These are phyloP conservation scores for Antennarius maculatus DNA, from an alignment of 2,797 vertebrate species.

Conservation along the genomic window DNA sequence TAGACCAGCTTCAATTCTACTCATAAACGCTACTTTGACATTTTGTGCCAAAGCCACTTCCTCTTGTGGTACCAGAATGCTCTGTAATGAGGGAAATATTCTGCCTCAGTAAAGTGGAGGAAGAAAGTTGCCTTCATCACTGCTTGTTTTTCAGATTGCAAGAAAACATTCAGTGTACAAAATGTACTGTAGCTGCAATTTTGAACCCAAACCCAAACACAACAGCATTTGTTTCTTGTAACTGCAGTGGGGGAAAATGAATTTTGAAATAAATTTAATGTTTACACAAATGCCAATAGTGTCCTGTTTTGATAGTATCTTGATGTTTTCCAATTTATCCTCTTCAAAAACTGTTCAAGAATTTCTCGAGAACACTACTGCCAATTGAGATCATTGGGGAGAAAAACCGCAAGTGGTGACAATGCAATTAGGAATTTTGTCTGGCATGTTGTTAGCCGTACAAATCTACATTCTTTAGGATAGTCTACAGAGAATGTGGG, in stretches of 20 bases:
- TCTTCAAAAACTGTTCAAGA: conserved; percentile 42
- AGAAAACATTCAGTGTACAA: conserved; percentile 56
- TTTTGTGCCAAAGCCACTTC: conserved; percentile 78
- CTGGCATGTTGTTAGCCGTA: conserved; percentile 71
- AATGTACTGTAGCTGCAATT: conserved; percentile 47
- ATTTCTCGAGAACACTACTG: conserved; percentile 40
- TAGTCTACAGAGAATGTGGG: conserved; percentile 76
- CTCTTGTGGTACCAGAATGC: conserved; percentile 67
- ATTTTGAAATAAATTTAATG: conserved; percentile 28
- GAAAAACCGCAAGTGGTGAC: conserved; percentile 75
- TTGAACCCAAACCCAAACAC: conserved; percentile 41
- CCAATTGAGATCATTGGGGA: conserved; percentile 52
- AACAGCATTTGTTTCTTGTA: conserved; percentile 30
- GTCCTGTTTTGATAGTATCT: conserved; percentile 16
- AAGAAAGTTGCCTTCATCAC: conserved; percentile 66
- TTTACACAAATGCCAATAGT: conserved; percentile 15
- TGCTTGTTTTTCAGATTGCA: conserved; percentile 55
- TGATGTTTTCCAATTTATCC: not conserved
- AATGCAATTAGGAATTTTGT: conserved; percentile 72
- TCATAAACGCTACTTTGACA: conserved; percentile 71
- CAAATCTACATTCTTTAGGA: conserved; percentile 79
- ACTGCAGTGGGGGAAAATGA: conserved; percentile 18
- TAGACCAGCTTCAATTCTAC: conserved; percentile 63
- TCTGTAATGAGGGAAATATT: conserved; percentile 72
- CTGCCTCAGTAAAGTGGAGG: conserved; percentile 45